These are phyloP conservation scores for Chrysolina haemoptera DNA, from an alignment of 2,888 invertebrate genomes.

Conservation along the genomic window DNA sequence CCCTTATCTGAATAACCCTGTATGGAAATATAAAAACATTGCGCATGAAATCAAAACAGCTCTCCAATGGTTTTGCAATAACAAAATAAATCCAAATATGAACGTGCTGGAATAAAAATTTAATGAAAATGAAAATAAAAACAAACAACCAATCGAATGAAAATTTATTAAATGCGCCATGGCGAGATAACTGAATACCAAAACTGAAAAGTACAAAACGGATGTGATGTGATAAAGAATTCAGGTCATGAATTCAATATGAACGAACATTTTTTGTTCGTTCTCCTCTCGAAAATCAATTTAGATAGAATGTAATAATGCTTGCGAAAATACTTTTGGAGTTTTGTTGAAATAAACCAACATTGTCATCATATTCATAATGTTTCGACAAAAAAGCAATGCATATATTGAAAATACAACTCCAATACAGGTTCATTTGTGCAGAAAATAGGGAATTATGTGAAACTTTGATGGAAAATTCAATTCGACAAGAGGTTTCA, in stretches of 20 bases:
- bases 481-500: background rate
- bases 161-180: background rate
- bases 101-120: slow-evolving; percentile 34
- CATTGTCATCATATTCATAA: background rate
- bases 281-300: background rate
- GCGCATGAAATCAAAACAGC: background rate
- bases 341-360: background rate
- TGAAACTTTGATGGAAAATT: background rate
- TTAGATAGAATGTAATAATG: background rate
- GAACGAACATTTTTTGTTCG: slow-evolving; percentile 3
- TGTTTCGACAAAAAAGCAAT: background rate
- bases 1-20: background rate
- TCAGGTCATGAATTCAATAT: background rate
- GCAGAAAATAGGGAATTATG: background rate
- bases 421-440: background rate
- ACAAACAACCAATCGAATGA: background rate
- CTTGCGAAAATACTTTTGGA: background rate
- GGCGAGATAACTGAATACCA: background rate
- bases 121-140: slow-evolving; percentile 36
- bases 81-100: slow-evolving; percentile 29
- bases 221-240: background rate
- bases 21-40: background rate
- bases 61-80: background rate
- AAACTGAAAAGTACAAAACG: background rate
- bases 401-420: background rate